Evolutionary conservation across 2,113 vertebrate species (phyloP).

Genomic region (Lophura nycthemera): DNA sequence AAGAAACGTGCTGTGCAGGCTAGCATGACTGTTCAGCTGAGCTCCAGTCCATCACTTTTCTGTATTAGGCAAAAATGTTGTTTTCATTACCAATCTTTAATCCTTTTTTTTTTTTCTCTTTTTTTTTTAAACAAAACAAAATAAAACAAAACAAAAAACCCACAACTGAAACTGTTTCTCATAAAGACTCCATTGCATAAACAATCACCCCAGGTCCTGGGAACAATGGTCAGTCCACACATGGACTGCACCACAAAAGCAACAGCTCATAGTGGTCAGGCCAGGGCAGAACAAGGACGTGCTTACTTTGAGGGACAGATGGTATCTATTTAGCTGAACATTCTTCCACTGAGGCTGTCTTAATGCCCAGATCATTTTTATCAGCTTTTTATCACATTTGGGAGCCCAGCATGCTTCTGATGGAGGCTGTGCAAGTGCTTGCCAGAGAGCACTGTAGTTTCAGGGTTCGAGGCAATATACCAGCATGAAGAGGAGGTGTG

Average conservation of each 20-base stretch:
- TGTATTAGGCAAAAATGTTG: constrained; percentile 76
- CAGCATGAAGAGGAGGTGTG: constrained; percentile 60
- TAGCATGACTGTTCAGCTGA: constrained; percentile 37
- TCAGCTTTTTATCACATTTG: constrained; percentile 71
- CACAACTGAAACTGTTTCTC: constrained; percentile 62
- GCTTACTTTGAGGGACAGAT: constrained; percentile 65
- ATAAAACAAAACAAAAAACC: constrained; percentile 18
- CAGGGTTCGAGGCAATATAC: constrained; percentile 59
- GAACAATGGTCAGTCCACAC: constrained; percentile 51
- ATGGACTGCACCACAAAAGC: constrained; percentile 8
- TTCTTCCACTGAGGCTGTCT: constrained; percentile 59
- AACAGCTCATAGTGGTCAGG: constrained; percentile 35
- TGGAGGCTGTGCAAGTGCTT: constrained; percentile 56
- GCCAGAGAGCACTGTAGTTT: constrained; percentile 47
- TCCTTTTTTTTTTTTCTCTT: not conserved
- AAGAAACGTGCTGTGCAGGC: constrained; percentile 17
- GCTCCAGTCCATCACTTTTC: constrained; percentile 67
- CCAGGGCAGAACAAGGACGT: constrained; percentile 20
- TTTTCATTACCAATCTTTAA: constrained; percentile 70
- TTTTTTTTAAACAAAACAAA: no score
- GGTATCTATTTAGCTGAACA: constrained; percentile 71
- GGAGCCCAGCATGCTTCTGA: constrained; percentile 58
- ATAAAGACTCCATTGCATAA: constrained; percentile 75
- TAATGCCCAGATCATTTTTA: constrained; percentile 65
- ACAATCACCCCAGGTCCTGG: constrained; percentile 69